Conservation (phyloP, 2,888 invertebrate species). For the Alcis repandata region DNA sequence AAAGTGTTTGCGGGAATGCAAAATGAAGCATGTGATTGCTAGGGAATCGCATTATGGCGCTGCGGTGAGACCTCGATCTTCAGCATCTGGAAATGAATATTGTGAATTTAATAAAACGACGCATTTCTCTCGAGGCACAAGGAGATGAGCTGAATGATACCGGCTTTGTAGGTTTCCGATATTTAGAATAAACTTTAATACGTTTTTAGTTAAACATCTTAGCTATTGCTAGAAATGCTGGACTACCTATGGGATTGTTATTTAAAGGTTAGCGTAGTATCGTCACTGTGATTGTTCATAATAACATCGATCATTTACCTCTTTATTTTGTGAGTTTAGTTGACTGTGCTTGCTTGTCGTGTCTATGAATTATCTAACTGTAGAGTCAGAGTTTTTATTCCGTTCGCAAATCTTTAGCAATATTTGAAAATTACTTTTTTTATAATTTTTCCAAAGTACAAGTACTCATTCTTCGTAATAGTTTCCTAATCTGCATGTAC, state of each 20-base stretch:
- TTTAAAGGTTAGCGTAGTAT: not conserved
- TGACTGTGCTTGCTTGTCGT: no score
- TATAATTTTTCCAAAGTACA: no score
- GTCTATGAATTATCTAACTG: no score
- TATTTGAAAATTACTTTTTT: no score
- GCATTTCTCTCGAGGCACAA: slow-evolving; percentile 18
- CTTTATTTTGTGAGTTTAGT: no score
- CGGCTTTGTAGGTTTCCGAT: not conserved
- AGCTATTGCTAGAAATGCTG: no score
- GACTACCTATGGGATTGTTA: not conserved
- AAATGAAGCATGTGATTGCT: slow-evolving; percentile 84
- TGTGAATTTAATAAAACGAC: slow-evolving; percentile 42
- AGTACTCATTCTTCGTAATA: not conserved
- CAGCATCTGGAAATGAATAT: slow-evolving; percentile 56
- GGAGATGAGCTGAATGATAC: slow-evolving; percentile 13
- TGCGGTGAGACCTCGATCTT: slow-evolving; percentile 53
- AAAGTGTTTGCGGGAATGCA: slow-evolving; percentile 79
- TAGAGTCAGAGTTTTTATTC: no score
- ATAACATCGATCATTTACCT: no score
- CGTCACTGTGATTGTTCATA: no score
- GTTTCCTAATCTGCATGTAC: slow-evolving; percentile 11
- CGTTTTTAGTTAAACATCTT: not conserved
- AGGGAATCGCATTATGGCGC: slow-evolving; percentile 74
- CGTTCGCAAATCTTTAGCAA: no score
- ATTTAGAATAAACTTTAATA: not conserved